Percentiles rank a stretch among this genome's conserved stretches.
Conservation (phyloP, 2,113 vertebrate genomes). For the Platycercus adscitus region DNA sequence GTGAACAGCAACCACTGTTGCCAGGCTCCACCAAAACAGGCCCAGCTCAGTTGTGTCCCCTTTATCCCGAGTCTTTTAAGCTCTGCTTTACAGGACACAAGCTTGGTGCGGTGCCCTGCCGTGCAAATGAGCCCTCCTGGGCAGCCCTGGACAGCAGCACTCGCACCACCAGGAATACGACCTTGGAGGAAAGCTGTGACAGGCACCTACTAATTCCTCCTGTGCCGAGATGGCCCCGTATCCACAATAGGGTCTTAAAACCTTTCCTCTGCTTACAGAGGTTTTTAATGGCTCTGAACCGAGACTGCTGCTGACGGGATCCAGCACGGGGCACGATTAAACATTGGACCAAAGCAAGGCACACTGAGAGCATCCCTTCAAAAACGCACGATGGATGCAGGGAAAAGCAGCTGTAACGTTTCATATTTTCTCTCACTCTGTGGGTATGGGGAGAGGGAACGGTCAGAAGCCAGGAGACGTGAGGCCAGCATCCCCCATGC, state of each 20-base stretch:
- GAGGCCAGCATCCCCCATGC: background rate
- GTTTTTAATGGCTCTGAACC: background rate
- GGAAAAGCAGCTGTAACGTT: background rate
- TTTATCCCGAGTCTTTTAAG: background rate
- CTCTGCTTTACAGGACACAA: rapidly evolving
- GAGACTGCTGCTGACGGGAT: background rate
- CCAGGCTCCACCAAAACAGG: background rate
- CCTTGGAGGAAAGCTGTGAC: background rate
- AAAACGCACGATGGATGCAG: rapidly evolving
- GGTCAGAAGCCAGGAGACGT: background rate
- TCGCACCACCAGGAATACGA: rapidly evolving
- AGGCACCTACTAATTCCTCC: background rate
- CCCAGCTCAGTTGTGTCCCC: rapidly evolving
- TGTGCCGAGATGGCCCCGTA: rapidly evolving
- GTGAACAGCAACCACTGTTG: background rate
- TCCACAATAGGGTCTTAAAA: rapidly evolving
- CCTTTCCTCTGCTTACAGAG: background rate
- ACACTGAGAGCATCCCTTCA: background rate
- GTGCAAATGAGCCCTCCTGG: background rate
- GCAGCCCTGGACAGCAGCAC: background rate
- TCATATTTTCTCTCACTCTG: background rate
- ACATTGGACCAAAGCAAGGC: background rate
- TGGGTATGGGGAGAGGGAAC: background rate
- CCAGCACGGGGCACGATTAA: background rate
- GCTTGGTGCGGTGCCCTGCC: background rate